Evolutionary conservation across 2,888 invertebrate genomes (phyloP).

Genomic region (Orthosia cruda): DNA sequence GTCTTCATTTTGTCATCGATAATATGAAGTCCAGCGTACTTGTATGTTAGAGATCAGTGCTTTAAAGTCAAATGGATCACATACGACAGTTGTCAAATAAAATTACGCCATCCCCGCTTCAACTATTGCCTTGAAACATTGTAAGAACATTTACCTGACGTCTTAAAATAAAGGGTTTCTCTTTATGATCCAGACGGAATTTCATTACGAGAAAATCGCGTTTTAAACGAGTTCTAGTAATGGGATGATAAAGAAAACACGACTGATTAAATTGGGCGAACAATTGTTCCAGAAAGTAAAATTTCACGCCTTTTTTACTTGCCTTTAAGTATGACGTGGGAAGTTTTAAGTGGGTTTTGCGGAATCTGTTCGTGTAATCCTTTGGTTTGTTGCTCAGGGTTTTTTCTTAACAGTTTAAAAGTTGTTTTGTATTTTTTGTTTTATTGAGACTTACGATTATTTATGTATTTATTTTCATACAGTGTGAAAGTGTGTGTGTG

Average conservation of each 20-base stretch:
- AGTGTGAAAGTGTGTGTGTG: too few relatives aligned
- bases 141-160: slow-evolving; percentile 62
- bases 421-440: not conserved
- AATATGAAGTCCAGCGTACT: too few relatives aligned
- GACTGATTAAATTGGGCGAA: slow-evolving; percentile 65
- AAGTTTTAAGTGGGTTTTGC: slow-evolving; percentile 60
- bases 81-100: not conserved
- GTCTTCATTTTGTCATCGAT: too few relatives aligned
- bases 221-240: slow-evolving; percentile 73
- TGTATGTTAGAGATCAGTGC: too few relatives aligned
- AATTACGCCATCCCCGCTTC: slow-evolving; percentile 9
- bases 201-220: slow-evolving; percentile 79
- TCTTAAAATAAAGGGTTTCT: slow-evolving; percentile 72
- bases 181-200: slow-evolving; percentile 79
- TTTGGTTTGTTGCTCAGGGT: slow-evolving; percentile 2
- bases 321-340: slow-evolving; percentile 20
- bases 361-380: slow-evolving; percentile 25
- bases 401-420: slow-evolving; percentile 12
- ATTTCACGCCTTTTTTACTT: slow-evolving; percentile 46
- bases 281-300: slow-evolving; percentile 56
- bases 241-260: slow-evolving; percentile 68
- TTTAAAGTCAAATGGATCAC: not conserved
- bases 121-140: slow-evolving; percentile 29
- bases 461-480: too few relatives aligned
- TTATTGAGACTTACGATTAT: not conserved